Evolutionary conservation across 2,888 invertebrate genomes (phyloP).

Genomic region (Frankliniella intonsa): DNA sequence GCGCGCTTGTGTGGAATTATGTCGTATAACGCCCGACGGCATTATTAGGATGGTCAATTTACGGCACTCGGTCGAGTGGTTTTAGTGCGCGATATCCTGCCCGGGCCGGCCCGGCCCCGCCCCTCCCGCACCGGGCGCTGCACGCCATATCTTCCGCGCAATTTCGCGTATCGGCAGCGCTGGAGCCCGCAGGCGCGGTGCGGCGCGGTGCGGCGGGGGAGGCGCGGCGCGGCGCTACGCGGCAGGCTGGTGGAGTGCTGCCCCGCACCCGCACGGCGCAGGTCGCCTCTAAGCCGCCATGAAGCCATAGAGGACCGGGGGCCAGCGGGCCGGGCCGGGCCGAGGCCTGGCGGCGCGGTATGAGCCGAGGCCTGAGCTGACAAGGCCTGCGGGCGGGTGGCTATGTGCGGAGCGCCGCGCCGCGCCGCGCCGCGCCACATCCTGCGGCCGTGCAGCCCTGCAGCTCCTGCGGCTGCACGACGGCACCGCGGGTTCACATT

Average conservation of each 20-base stretch:
- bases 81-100: neutral
- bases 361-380: too few relatives aligned
- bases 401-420: too few relatives aligned
- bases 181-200: neutral
- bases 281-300: neutral
- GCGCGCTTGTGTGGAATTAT: neutral
- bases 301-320: neutral
- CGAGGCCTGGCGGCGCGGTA: too few relatives aligned
- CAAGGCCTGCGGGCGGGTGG: too few relatives aligned
- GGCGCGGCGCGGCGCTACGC: neutral
- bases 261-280: neutral
- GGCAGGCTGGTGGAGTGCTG: neutral
- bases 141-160: conserved; percentile 10
- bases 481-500: too few relatives aligned
- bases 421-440: too few relatives aligned
- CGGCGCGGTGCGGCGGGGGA: neutral
- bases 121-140: neutral
- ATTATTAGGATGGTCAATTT: conserved; percentile 12
- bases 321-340: too few relatives aligned
- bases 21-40: neutral
- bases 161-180: conserved; percentile 10
- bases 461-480: too few relatives aligned
- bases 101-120: neutral
- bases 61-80: conserved; percentile 1
- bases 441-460: too few relatives aligned